These are phyloP conservation scores for Recurvirostra avosetta DNA, from an alignment of 2,113 vertebrate species.

Conservation along the genomic window DNA sequence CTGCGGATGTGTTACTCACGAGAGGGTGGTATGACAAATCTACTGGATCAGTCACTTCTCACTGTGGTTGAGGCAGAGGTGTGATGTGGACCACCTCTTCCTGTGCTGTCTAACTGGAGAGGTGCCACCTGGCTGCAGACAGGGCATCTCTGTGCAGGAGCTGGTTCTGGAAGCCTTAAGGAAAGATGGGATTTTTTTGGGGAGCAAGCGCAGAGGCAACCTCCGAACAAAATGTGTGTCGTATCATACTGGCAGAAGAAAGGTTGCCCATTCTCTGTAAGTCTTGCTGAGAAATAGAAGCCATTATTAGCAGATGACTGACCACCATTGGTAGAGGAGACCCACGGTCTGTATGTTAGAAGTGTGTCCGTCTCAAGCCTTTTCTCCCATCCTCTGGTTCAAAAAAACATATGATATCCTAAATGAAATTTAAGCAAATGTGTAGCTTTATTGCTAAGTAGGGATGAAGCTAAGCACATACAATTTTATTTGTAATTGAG, in stretches of 20 bases:
- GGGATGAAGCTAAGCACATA: background rate
- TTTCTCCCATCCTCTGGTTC: background rate
- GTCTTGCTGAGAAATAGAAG: background rate
- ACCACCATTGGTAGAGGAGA: background rate
- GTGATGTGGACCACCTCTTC: background rate
- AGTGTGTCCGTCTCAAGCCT: background rate
- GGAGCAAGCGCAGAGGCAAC: background rate
- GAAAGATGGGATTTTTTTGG: background rate
- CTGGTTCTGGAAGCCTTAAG: background rate
- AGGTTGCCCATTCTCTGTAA: background rate
- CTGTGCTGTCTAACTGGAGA: background rate
- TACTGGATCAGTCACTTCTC: background rate
- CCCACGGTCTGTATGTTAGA: background rate
- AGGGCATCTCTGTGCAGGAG: background rate
- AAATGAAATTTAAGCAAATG: background rate
- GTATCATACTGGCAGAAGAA: background rate
- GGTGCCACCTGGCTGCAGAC: background rate
- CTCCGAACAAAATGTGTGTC: background rate
- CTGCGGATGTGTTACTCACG: rapidly evolving
- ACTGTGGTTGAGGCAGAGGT: background rate
- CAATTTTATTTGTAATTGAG: background rate
- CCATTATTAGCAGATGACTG: background rate
- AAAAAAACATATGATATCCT: background rate
- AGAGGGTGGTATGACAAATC: background rate
- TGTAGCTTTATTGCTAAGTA: background rate